Conservation (phyloP, 2,888 invertebrate species). For the Mesopsocus fuscifrons region DNA sequence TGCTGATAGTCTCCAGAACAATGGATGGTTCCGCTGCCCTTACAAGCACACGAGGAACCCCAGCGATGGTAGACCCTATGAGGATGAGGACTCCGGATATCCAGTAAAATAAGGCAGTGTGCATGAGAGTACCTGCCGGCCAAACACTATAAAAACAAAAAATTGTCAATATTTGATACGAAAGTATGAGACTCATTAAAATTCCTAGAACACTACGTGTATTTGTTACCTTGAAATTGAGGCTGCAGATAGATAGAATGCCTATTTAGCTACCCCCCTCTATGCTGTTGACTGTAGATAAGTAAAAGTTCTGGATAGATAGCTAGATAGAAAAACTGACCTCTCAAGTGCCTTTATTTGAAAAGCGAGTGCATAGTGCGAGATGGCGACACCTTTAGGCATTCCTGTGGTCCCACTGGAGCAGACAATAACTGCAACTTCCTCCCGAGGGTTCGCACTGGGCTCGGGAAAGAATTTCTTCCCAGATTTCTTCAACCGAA, state of each 20-base stretch:
- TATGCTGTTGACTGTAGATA: too few species aligned
- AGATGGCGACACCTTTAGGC: constrained; percentile 1
- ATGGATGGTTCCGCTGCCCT: not conserved
- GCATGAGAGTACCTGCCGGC: not conserved
- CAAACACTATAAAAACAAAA: too few species aligned
- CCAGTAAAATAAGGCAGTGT: not conserved
- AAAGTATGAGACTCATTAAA: too few species aligned
- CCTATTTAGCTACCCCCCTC: too few species aligned
- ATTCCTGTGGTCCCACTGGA: constrained; percentile 6
- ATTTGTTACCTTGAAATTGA: too few species aligned
- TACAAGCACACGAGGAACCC: not conserved
- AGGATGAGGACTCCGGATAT: not conserved
- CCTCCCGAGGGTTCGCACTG: not conserved
- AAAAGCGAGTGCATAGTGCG: not conserved
- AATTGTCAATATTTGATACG: too few species aligned
- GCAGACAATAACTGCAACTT: not conserved
- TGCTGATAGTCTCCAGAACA: not conserved
- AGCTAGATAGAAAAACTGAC: too few species aligned
- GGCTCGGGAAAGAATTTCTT: not conserved
- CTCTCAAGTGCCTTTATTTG: not conserved
- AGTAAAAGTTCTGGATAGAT: too few species aligned
- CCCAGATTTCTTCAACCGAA: not conserved
- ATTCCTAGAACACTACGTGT: too few species aligned
- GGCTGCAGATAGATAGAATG: too few species aligned
- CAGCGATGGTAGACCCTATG: not conserved